phyloP scores from a whole-genome alignment of 2,113 vertebrate species.

The Pelmatolapia mariae region DNA sequence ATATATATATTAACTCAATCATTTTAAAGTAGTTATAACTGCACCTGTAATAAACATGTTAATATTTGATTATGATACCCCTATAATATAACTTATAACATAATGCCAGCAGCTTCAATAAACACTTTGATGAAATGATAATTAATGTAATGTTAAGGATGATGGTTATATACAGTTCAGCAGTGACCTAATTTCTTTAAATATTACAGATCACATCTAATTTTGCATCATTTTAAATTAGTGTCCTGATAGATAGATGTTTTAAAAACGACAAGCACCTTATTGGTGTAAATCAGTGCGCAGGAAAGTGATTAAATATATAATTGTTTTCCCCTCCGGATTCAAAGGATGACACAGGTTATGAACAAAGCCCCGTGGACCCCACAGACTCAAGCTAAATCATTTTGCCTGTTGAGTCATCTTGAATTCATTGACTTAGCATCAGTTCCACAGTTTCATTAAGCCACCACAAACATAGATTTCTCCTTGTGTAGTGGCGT shows the following conservation, averaged over 20 bases:
- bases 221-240: not conserved
- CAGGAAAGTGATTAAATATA: not conserved
- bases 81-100: too few species aligned
- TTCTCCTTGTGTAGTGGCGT: not conserved
- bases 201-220: not conserved
- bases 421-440: accelerated
- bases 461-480: not conserved
- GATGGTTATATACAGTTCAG: too few species aligned
- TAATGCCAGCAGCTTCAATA: too few species aligned
- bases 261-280: not conserved
- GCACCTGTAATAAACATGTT: too few species aligned
- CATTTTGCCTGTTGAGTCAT: not conserved
- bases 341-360: not conserved
- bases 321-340: accelerated
- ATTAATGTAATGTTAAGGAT: too few species aligned
- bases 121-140: too few species aligned
- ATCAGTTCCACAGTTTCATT: not conserved
- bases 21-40: too few species aligned
- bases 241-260: not conserved
- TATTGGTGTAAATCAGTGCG: not conserved
- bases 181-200: too few species aligned
- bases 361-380: not conserved
- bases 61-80: too few species aligned
- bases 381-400: not conserved
- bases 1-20: too few species aligned